Conservation (phyloP, 1,140 invertebrate genomes). For the Mercenaria mercenaria region DNA sequence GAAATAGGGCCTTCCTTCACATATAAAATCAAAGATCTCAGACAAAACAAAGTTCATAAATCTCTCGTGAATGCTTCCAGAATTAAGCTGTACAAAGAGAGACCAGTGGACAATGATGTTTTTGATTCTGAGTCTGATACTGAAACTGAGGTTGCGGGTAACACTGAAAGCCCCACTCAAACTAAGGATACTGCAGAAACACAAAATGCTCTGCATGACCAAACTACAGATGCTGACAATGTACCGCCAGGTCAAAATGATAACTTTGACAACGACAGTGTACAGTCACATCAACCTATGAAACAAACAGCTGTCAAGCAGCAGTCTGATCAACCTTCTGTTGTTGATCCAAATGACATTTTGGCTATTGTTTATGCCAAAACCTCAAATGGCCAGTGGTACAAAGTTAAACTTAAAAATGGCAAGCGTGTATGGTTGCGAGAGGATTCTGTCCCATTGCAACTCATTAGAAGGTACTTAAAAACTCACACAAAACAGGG, state of each 20-base stretch:
- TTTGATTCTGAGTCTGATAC: not conserved
- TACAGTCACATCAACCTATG: too few species aligned
- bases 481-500: not conserved
- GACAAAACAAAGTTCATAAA: not conserved
- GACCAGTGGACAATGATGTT: not conserved
- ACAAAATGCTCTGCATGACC: not conserved
- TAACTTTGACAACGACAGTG: not conserved
- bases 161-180: too few species aligned
- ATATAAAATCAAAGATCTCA: not conserved
- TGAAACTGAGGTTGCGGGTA: not conserved
- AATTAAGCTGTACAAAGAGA: not conserved
- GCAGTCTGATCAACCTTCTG: not conserved
- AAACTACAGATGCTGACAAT: not conserved
- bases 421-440: not conserved
- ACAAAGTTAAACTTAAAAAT: not conserved
- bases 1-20: not conserved
- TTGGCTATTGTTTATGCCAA: too few species aligned
- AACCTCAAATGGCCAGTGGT: not conserved
- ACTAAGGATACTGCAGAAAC: too few species aligned
- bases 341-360: not conserved
- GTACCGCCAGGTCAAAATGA: not conserved
- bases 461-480: not conserved
- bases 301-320: too few species aligned
- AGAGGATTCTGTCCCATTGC: not conserved
- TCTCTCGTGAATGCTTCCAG: not conserved